phyloP scores from a whole-genome alignment of 2,113 vertebrate genomes.

The Alaudala cheleensis region DNA sequence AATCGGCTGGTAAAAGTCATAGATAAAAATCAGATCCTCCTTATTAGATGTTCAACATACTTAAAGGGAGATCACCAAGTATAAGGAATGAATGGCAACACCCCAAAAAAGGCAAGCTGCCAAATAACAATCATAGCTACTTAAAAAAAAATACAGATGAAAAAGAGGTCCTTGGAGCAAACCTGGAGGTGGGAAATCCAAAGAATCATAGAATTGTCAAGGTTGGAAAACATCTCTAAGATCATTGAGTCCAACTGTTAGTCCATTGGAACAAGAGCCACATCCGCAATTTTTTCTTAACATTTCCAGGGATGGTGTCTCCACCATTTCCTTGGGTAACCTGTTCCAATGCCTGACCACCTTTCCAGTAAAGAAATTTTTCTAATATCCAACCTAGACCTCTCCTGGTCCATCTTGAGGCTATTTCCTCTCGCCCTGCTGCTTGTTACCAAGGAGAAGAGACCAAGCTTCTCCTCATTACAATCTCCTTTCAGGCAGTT shows the following conservation, averaged over 20 bases:
- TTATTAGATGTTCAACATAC: not conserved
- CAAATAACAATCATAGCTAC: not conserved
- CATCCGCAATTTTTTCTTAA: not conserved
- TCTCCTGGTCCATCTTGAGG: not conserved
- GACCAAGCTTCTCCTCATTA: no score
- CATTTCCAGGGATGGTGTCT: not conserved
- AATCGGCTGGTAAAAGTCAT: not conserved
- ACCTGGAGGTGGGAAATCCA: not conserved
- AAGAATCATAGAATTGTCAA: not conserved
- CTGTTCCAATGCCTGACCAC: not conserved
- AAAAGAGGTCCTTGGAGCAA: not conserved
- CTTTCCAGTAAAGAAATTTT: not conserved
- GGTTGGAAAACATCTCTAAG: not conserved
- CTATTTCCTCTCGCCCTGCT: not conserved
- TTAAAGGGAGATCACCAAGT: not conserved
- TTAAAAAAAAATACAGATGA: not conserved
- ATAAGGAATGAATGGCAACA: not conserved
- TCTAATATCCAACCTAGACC: not conserved
- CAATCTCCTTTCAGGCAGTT: not conserved
- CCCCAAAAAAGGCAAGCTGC: not conserved
- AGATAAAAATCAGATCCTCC: not conserved
- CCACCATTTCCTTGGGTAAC: not conserved
- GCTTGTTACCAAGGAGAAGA: not conserved
- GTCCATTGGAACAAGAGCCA: not conserved
- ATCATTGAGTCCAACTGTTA: not conserved